Evolutionary conservation across 2,888 invertebrate genomes (phyloP), one percentile per base, ranked within the genome.

Genomic region (Acronicta alni): DNA sequence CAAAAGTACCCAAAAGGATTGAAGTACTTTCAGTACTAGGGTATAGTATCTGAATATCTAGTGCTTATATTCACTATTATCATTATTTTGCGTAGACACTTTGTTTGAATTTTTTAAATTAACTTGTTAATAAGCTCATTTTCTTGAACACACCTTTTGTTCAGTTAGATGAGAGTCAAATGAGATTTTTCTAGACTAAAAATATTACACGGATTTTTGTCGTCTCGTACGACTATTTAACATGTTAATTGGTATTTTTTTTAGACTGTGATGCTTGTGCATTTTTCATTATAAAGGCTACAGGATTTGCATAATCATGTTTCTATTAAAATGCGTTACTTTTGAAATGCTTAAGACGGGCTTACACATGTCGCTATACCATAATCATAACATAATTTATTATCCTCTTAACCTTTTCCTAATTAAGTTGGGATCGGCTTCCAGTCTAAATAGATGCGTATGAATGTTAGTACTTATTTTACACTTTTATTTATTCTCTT

Each of bases 231-330:
- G 69, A 75, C 76, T 79, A 82, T 68, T 84, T 85, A 84, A 64
- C 83, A 86, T 86, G 77, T 82, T 81, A 84, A 86, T 83, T 79
- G 78, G 67, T 67, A 72, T 39, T 60, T 84, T n/a, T 84, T 85
- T 81, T 80, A 72, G 66, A 66, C 75, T 63, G 55, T 59, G 64
- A 57, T 57, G 80, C 74, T 75, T 83, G 75, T 77, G 80, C 75
- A 84, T 85, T 86, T 86, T 83, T 77, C 81, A 80, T 80, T 79
- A 73, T 69, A 77, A 79, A 78, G 73, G 77, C 77, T 66, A 71
- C 66, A 60, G 54, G 57, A 82, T 86, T 85, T 82, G 65, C 83
- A 82, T 86, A 84, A 82, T 81, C 60, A 80, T 75, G 77, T 73
- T 79, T 68, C 53, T 73, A 69, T 74, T 71, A 69, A 74, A 66